Evolutionary conservation across 2,888 invertebrate genomes (phyloP).

Genomic region (Chrysotoxum bicinctum): DNA sequence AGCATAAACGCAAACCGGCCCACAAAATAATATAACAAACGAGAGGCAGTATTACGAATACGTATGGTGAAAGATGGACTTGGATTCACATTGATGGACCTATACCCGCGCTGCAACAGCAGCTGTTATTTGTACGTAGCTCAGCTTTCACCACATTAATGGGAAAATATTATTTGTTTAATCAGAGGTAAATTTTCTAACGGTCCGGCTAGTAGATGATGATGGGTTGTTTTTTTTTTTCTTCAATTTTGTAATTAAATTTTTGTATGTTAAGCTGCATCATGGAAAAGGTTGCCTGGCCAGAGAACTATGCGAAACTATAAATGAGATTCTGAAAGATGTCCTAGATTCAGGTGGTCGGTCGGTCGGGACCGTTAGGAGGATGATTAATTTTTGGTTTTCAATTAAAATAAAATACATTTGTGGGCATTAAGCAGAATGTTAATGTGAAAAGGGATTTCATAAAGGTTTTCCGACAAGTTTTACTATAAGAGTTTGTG

Average conservation of each 20-base stretch:
- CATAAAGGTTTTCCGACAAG: no score
- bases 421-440: not conserved
- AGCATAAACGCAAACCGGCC: constrained; percentile 37
- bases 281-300: not conserved
- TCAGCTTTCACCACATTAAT: constrained; percentile 46
- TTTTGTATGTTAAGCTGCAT: constrained; percentile 26
- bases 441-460: no score
- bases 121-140: not conserved
- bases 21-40: not conserved
- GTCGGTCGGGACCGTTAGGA: constrained; percentile 16
- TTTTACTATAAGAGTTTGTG: no score
- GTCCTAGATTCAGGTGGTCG: constrained; percentile 37
- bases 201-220: not conserved
- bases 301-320: not conserved
- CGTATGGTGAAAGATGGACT: not conserved
- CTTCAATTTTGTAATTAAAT: constrained; percentile 57
- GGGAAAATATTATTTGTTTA: constrained; percentile 61
- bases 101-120: not conserved
- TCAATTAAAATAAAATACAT: not conserved
- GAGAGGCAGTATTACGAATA: not conserved
- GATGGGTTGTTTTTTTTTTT: not conserved
- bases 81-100: not conserved
- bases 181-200: constrained; percentile 58
- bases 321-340: constrained; percentile 11
- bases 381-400: not conserved